A percentile compares a stretch with the other conserved stretches of the same genome.
These are phyloP conservation scores for Atta cephalotes DNA, from an alignment of 1,140 invertebrate genomes.

Conservation along the genomic window DNA sequence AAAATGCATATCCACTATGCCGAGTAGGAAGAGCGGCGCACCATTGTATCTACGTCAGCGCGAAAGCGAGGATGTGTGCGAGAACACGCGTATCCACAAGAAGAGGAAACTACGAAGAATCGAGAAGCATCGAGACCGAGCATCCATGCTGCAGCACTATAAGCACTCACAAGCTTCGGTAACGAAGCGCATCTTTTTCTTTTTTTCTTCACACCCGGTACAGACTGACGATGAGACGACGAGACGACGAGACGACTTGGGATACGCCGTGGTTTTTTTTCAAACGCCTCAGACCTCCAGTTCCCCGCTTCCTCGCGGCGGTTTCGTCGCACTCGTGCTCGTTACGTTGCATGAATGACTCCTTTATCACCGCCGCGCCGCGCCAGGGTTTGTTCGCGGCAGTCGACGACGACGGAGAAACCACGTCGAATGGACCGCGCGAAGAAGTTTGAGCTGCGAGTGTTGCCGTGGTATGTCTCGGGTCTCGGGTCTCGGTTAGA, in stretches of 20 bases:
- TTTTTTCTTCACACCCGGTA: conserved; percentile 10
- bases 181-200: conserved; percentile 8
- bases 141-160: background rate
- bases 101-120: conserved; percentile 19
- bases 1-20: conserved; percentile 70
- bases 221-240: background rate
- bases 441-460: conserved; percentile 17
- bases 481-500: conserved; percentile 45
- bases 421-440: conserved; percentile 61
- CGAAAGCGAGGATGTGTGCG: conserved; percentile 8
- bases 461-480: background rate
- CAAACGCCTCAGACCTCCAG: background rate
- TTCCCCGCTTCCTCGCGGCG: background rate
- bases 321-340: conserved; percentile 44
- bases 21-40: conserved; percentile 3
- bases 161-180: conserved; percentile 17
- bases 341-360: conserved; percentile 57
- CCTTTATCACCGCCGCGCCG: conserved; percentile 36
- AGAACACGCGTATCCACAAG: conserved; percentile 33
- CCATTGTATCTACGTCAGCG: conserved; percentile 27
- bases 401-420: conserved; percentile 22
- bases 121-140: background rate
- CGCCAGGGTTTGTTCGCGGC: conserved; percentile 26
- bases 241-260: background rate
- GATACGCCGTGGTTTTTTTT: background rate